Conservation (phyloP, 2,888 invertebrate species). For the Agrochola macilenta region DNA sequence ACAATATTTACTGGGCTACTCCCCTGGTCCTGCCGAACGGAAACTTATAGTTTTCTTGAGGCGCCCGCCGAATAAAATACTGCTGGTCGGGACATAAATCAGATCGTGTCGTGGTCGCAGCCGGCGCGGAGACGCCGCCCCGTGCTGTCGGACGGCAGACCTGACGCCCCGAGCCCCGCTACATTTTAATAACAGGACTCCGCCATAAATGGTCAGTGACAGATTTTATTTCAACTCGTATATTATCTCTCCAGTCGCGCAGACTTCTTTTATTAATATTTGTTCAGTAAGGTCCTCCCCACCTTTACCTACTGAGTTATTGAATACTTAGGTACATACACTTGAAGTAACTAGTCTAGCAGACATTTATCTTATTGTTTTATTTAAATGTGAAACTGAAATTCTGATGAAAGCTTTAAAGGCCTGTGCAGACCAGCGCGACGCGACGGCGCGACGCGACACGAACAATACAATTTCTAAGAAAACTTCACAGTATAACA, state of each 20-base stretch:
- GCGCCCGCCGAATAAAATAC: slow-evolving; percentile 90
- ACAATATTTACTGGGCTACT: slow-evolving; percentile 90
- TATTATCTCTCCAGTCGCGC: slow-evolving; percentile 82
- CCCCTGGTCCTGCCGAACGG: slow-evolving; percentile 89
- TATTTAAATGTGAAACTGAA: too few relatives aligned
- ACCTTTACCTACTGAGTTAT: slow-evolving; percentile 32
- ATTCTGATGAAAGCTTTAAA: neutral
- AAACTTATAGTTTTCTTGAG: slow-evolving; percentile 91
- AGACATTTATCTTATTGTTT: neutral
- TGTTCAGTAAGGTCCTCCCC: slow-evolving; percentile 49
- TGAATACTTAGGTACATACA: neutral
- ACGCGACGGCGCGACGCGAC: too few relatives aligned
- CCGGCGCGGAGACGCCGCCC: slow-evolving; percentile 82
- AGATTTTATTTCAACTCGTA: slow-evolving; percentile 88
- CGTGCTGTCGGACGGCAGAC: slow-evolving; percentile 51
- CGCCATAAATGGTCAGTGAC: slow-evolving; percentile 88
- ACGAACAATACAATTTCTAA: too few relatives aligned
- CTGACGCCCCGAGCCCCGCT: slow-evolving; percentile 79
- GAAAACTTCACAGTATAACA: too few relatives aligned
- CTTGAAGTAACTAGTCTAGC: neutral
- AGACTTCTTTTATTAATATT: slow-evolving; percentile 82
- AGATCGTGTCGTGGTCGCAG: slow-evolving; percentile 86
- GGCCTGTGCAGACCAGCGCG: too few relatives aligned
- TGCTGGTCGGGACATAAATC: slow-evolving; percentile 89
- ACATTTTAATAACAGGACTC: slow-evolving; percentile 89